Evolutionary conservation across 2,888 invertebrate species (phyloP).

Genomic region (Platycheirus albimanus): DNA sequence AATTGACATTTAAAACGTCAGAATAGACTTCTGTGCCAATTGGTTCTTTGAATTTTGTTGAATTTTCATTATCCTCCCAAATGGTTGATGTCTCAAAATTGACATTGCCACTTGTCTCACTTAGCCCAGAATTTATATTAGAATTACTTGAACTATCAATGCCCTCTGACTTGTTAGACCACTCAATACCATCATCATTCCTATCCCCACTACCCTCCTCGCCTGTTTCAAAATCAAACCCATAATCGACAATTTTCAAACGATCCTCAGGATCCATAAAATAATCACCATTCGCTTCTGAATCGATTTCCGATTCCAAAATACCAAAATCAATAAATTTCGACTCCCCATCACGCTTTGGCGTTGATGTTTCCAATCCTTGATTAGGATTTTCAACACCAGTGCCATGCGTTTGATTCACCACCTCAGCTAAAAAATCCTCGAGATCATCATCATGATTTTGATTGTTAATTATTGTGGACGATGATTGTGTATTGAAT

Average conservation of each 20-base stretch:
- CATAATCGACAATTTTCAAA: slow-evolving; percentile 20
- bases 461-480: slow-evolving; percentile 23
- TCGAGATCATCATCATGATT: slow-evolving; percentile 26
- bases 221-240: slow-evolving; percentile 24
- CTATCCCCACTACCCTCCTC: slow-evolving; percentile 42
- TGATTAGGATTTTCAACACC: slow-evolving; percentile 24
- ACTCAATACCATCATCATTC: slow-evolving; percentile 14
- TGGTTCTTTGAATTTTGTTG: not conserved
- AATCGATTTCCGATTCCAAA: slow-evolving; percentile 65
- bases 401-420: slow-evolving; percentile 45
- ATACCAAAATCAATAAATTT: slow-evolving; percentile 68
- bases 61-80: no score
- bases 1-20: not conserved
- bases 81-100: not conserved
- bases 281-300: slow-evolving; percentile 50
- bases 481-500: slow-evolving; percentile 42
- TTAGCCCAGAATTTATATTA: not conserved
- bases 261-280: slow-evolving; percentile 62
- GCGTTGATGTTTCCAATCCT: slow-evolving; percentile 23
- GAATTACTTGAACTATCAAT: not conserved
- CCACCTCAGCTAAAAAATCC: slow-evolving; percentile 42
- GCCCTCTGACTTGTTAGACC: not conserved
- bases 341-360: slow-evolving; percentile 45
- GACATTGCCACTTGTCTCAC: not conserved
- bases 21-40: not conserved